Evolutionary conservation across 2,888 invertebrate genomes (phyloP), one percentile per base, ranked within the genome.

Genomic region (Alloplasta piceator): DNA sequence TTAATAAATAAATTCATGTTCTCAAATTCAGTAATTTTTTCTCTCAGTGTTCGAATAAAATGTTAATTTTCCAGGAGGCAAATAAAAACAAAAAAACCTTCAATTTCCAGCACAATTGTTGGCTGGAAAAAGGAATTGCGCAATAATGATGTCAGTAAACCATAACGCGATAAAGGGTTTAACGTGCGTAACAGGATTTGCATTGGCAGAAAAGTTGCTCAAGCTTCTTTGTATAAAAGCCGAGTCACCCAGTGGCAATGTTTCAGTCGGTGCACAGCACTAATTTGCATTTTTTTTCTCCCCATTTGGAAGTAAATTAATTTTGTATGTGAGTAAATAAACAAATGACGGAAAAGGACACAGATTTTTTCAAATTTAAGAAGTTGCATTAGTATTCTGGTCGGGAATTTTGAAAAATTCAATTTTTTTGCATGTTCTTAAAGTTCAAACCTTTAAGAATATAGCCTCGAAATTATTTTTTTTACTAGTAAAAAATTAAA

Each of bases 141-240:
- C 61, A 66, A 78, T 10, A 72, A 75, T 75, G n/a, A 68, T 77
- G 74, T 72, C 78, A 50, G 66, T 75, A 55, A 70, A 73, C 63
- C 60, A 66, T 78, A 84, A 82, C 71, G 58, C 70, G 70, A 75
- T 83, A 78, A 83, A 68, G 60, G 52, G 68, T 38, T 76, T 36
- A n/a, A n/a, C 41, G 36, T 50, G n/a, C 61, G 14, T 83, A 83
- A 83, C 46, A 78, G 52, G 83, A 83, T 83, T 80, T 67, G 63
- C 68, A 75, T 58, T 38, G 38, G 36, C 48, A 41, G n/a, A 48
- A 48, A 73, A 72, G 71, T 66, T 52, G 52, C 43, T 71, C 48
- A 75, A 58, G 80, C 76, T 82, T 84, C 79, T 36, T 67, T 14
- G 43, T 82, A 85, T 83, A 85, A 84, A 77, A 83, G 75, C 58